Conservation (phyloP, 2,797 vertebrate genomes). For the Bryconaethiops microstoma region DNA sequence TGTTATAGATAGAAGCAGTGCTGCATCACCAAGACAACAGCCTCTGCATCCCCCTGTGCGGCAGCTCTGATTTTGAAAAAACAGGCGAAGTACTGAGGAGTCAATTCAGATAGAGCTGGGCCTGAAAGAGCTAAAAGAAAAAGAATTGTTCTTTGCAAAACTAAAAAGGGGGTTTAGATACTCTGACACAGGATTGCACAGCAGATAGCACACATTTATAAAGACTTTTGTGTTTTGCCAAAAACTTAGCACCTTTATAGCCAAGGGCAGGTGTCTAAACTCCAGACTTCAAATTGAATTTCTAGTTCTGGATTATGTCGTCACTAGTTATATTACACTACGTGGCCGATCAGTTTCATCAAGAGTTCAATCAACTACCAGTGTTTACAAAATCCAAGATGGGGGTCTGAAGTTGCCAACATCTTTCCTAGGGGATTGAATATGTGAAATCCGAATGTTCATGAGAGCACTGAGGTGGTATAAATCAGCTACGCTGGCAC, state of each 20-base stretch:
- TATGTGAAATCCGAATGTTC: background rate
- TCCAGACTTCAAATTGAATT: too few species aligned
- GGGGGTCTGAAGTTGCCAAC: too few species aligned
- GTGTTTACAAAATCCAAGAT: too few species aligned
- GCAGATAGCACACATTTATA: background rate
- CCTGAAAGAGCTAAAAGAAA: constrained; percentile 39
- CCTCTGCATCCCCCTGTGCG: constrained; percentile 4
- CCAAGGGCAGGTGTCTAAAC: too few species aligned
- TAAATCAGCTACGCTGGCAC: background rate
- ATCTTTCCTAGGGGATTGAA: background rate
- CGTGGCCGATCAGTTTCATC: too few species aligned
- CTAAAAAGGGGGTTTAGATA: constrained; percentile 1
- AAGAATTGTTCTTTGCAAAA: constrained; percentile 17
- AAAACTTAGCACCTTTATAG: background rate
- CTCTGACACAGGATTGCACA: background rate
- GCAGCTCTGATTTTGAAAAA: constrained; percentile 33
- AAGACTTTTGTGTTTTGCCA: background rate
- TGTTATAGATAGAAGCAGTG: constrained; percentile 24
- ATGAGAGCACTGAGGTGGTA: background rate
- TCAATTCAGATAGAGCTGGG: constrained; percentile 8
- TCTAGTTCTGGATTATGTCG: too few species aligned
- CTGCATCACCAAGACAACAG: constrained; percentile 35
- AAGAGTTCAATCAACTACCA: too few species aligned
- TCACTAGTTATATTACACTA: too few species aligned
- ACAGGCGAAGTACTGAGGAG: constrained; percentile 47